These are phyloP conservation scores for Microcebus lehilahytsara DNA, from an alignment of 2,113 vertebrate genomes.

Conservation along the genomic window DNA sequence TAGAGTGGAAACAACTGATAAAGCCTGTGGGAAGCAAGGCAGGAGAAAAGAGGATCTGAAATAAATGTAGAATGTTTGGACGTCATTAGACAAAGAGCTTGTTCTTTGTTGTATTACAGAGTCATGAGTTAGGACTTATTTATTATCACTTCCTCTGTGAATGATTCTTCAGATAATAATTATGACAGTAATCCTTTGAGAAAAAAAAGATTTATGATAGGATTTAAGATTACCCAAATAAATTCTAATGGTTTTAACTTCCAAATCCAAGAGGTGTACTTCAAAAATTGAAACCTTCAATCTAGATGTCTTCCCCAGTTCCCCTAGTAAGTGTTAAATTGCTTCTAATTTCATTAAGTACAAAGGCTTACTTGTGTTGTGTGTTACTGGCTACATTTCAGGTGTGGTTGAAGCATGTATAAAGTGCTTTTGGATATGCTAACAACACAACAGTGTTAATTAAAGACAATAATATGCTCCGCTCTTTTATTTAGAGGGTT, in stretches of 20 bases:
- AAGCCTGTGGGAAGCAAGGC: not conserved
- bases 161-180: not conserved
- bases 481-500: conserved; percentile 17
- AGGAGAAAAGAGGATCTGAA: not conserved
- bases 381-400: conserved; percentile 44
- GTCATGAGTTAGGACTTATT: not conserved
- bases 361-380: conserved; percentile 24
- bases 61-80: not conserved
- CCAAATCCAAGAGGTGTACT: not conserved
- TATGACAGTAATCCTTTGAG: not conserved
- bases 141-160: not conserved
- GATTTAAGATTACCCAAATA: not conserved
- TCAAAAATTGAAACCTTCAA: not conserved
- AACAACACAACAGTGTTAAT: conserved; percentile 53
- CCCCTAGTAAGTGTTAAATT: conserved; percentile 33
- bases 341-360: conserved; percentile 48
- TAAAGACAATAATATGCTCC: conserved; percentile 46
- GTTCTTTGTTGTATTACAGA: not conserved
- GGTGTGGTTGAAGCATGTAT: conserved; percentile 14
- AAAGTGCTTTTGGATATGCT: conserved; percentile 51
- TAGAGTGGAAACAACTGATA: not conserved
- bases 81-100: not conserved
- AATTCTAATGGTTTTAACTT: not conserved
- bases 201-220: not conserved
- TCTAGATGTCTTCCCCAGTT: not conserved